These are phyloP conservation scores for Protobothrops mucrosquamatus DNA, from an alignment of 2,113 vertebrate genomes.

Conservation along the genomic window DNA sequence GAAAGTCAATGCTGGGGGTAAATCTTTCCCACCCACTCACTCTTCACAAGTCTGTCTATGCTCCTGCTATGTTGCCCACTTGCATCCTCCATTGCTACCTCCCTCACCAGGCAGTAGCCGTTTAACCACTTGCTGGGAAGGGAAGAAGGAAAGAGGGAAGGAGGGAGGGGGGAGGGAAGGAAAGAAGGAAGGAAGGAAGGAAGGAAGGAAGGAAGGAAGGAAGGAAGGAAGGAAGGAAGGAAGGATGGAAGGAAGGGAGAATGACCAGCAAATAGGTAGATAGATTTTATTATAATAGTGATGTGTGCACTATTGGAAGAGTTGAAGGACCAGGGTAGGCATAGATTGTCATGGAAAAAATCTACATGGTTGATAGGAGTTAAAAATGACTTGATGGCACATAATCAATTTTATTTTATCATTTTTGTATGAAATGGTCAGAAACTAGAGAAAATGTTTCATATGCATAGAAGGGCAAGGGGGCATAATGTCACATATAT, in stretches of 20 bases:
- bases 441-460: neutral
- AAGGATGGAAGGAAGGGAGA: too few relatives aligned
- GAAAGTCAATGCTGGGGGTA: neutral
- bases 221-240: too few relatives aligned
- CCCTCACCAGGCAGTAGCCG: neutral
- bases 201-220: too few relatives aligned
- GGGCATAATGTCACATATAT: neutral
- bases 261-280: neutral
- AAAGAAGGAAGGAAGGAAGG: too few relatives aligned
- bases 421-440: neutral
- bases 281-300: neutral
- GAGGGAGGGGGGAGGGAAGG: too few relatives aligned
- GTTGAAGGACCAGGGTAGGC: neutral
- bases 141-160: too few relatives aligned
- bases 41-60: neutral
- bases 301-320: neutral
- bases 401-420: neutral
- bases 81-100: neutral
- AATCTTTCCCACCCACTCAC: neutral
- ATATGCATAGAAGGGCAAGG: neutral
- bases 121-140: too few relatives aligned
- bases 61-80: neutral
- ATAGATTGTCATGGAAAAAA: too few relatives aligned
- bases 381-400: neutral
- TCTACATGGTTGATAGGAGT: neutral